Base-by-base conservation (phyloP, 2,888 invertebrate species). In the Crioceris asparagi region DNA sequence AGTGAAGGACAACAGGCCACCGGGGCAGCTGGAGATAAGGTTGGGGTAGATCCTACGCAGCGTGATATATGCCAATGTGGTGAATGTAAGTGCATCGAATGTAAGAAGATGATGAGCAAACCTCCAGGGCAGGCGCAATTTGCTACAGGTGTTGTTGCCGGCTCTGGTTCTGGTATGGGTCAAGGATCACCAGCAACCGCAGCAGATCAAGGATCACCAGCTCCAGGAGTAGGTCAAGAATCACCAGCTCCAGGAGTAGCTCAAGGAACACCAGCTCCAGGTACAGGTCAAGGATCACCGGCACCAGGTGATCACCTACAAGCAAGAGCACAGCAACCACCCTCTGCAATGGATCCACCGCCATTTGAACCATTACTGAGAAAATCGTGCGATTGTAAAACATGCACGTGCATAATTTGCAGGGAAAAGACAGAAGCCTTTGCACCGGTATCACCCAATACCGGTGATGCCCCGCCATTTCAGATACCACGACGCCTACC, bases 361-460 rank as follows among this genome's bases (percentile, higher is more conserved):
- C n/a, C n/a, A n/a, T n/a, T n/a, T n/a, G n/a, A n/a, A n/a, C n/a
- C n/a, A n/a, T 36, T 38, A 0, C 11, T 25, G 7, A 39, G 43
- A 27, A 40, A 37, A 14, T 23, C 40, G n/a, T 48, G 48, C 34
- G 38, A 47, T 17, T 46, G 50, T 26, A 18, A 34, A 6, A 31
- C 36, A 4, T 50, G 50, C 23, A 27, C 33, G 3, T 50, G 50
- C 32, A 17, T 39, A 2, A 36, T 47, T 18, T 50, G 50, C 35
- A 29, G 25, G 3, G 25, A 29, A 10, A 40, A 39, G 23, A 32
- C 11, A 17, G 14, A 14, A 3, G 17, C 10, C 2, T 8, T 3
- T 8, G 21, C 14, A 2, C 21, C 2, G 15, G 12, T 7, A 5
- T 25, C 8, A 4, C 15, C 23, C 23, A 21, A 16, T 12, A 2